Percentiles rank a stretch among this genome's conserved stretches.
phyloP scores from a whole-genome alignment of 2,888 invertebrate genomes.

The Pedicia rivosa region DNA sequence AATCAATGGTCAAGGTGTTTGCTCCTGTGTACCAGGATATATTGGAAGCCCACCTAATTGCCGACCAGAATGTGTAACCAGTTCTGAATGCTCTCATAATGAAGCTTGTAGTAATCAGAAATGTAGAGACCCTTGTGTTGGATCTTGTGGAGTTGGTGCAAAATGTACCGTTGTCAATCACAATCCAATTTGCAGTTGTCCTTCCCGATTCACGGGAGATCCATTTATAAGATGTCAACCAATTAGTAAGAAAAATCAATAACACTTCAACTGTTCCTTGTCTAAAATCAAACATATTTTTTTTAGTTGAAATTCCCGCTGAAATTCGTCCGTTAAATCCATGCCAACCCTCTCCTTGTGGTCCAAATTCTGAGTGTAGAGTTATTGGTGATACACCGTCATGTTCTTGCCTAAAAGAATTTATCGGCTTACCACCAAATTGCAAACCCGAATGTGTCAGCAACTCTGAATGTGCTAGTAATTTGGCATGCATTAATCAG shows the following conservation, averaged over 20 bases:
- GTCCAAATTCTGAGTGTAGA: slow-evolving; percentile 38
- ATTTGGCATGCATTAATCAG: slow-evolving; percentile 51
- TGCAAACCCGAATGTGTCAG: slow-evolving; percentile 55
- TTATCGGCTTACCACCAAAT: slow-evolving; percentile 50
- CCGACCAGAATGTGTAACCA: slow-evolving; percentile 61
- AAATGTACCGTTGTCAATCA: slow-evolving; percentile 61
- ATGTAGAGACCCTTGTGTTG: slow-evolving; percentile 64
- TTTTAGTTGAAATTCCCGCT: slow-evolving; percentile 12
- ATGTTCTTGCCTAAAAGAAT: slow-evolving; percentile 46
- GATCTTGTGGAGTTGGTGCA: slow-evolving; percentile 57
- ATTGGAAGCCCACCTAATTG: slow-evolving; percentile 63
- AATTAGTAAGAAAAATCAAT: slow-evolving; percentile 26
- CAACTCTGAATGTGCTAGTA: slow-evolving; percentile 49
- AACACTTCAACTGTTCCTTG: too few species aligned
- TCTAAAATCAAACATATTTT: background rate
- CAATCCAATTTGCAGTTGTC: slow-evolving; percentile 64
- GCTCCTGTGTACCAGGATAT: slow-evolving; percentile 56
- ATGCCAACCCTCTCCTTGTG: slow-evolving; percentile 36
- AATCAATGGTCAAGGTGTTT: slow-evolving; percentile 40
- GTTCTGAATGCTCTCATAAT: slow-evolving; percentile 56
- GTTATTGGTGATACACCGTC: slow-evolving; percentile 30
- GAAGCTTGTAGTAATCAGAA: slow-evolving; percentile 65
- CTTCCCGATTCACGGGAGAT: slow-evolving; percentile 51
- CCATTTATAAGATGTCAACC: slow-evolving; percentile 53
- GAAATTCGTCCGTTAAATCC: slow-evolving; percentile 21